phyloP scores from a whole-genome alignment of 2,797 vertebrate genomes.

The Tangara arthus region DNA sequence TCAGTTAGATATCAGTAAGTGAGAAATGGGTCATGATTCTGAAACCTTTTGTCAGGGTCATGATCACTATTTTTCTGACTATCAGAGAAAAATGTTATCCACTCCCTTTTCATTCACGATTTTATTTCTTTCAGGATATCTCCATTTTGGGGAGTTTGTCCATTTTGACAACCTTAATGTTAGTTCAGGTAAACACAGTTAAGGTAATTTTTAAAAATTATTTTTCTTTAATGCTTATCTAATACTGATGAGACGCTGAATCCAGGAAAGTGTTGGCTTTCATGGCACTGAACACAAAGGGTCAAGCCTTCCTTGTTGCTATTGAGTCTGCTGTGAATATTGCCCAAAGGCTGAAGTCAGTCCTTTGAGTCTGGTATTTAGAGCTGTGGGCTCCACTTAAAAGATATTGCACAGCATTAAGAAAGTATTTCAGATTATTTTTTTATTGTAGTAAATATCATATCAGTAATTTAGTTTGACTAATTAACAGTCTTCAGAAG shows the following conservation, averaged over 20 bases:
- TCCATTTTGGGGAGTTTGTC: not conserved
- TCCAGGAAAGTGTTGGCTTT: not conserved
- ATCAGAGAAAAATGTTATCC: not conserved
- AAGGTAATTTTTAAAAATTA: not conserved
- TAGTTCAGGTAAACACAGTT: not conserved
- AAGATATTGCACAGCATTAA: slow-evolving; percentile 3
- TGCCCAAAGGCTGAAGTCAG: not conserved
- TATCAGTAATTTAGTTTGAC: not conserved
- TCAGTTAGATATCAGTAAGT: not conserved
- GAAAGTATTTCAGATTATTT: not conserved
- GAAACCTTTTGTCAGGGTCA: not conserved
- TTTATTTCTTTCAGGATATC: not conserved
- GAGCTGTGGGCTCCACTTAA: not conserved
- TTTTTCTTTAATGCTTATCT: not conserved
- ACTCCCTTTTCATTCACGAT: not conserved
- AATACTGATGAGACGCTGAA: not conserved
- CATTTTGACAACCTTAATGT: not conserved
- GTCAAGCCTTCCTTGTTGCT: not conserved
- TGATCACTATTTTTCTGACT: not conserved
- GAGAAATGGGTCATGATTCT: not conserved
- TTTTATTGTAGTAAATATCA: slow-evolving; percentile 7
- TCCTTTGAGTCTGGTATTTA: not conserved
- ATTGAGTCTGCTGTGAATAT: not conserved
- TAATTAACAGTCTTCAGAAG: slow-evolving; percentile 50
- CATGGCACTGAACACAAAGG: not conserved